A percentile compares a stretch with the other conserved stretches of the same genome.
Evolutionary conservation across 1,140 invertebrate species (phyloP).

Genomic region (Berghia stephanieae): DNA sequence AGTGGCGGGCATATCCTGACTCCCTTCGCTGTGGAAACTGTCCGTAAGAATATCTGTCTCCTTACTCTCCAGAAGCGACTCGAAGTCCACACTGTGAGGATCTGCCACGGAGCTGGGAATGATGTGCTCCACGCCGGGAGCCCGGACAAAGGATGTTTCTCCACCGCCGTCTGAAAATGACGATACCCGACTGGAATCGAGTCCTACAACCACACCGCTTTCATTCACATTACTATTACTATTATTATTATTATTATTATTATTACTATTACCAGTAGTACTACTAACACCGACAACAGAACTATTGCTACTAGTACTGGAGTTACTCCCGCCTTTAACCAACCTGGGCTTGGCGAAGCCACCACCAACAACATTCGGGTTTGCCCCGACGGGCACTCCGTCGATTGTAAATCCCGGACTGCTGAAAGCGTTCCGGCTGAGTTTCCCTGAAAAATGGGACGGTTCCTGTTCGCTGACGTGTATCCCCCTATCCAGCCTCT

Average conservation of each 20-base stretch:
- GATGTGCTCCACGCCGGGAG: constrained; percentile 40
- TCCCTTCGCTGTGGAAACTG: constrained; percentile 61
- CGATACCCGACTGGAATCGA: not conserved
- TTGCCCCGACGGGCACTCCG: not conserved
- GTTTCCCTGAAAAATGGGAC: not conserved
- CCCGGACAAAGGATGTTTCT: constrained; percentile 32
- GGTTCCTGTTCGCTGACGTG: not conserved
- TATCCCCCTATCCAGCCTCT: not conserved
- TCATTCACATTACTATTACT: not conserved
- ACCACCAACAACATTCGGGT: too few species aligned
- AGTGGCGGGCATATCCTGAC: constrained; percentile 38
- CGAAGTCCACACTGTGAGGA: constrained; percentile 63
- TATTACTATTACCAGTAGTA: too few species aligned
- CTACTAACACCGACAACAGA: too few species aligned
- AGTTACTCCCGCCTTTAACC: too few species aligned
- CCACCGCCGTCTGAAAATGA: too few species aligned
- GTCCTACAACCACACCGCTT: not conserved
- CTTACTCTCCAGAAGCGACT: constrained; percentile 62
- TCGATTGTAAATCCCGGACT: not conserved
- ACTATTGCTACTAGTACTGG: too few species aligned
- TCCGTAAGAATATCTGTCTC: constrained; percentile 61
- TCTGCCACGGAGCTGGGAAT: constrained; percentile 57
- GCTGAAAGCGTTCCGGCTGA: constrained; percentile 21
- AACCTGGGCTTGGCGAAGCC: too few species aligned
- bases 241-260: too few species aligned